These are phyloP conservation scores for Sarotherodon lohbergeri DNA, from an alignment of 2,113 vertebrate genomes.

Conservation along the genomic window DNA sequence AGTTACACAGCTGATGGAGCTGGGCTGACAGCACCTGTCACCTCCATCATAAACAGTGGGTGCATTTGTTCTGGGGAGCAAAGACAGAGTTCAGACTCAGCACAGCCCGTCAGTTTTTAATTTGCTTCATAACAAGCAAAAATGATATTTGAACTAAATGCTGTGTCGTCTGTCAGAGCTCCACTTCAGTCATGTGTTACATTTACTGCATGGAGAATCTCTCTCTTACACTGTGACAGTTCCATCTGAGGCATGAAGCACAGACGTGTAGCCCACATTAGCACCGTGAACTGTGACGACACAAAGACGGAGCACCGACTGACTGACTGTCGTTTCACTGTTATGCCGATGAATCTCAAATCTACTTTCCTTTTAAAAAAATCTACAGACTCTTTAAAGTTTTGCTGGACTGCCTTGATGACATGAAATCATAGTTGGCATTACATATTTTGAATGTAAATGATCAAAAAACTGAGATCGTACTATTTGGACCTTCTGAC, in stretches of 20 bases:
- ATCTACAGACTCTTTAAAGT: background rate
- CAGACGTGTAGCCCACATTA: background rate
- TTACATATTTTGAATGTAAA: background rate
- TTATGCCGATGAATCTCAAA: background rate
- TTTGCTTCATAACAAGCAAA: background rate
- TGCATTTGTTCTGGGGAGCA: background rate
- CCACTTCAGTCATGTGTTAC: fast-evolving
- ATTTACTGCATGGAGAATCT: background rate
- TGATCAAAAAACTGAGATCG: background rate
- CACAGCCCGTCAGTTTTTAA: background rate
- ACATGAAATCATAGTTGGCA: background rate
- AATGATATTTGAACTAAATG: background rate
- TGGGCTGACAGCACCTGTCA: background rate
- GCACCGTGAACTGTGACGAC: background rate
- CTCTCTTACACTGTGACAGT: background rate
- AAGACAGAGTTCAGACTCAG: background rate
- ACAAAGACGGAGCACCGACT: background rate
- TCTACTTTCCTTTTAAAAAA: background rate
- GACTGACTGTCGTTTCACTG: background rate
- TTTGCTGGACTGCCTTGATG: background rate
- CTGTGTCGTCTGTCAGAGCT: background rate
- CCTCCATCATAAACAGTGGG: background rate
- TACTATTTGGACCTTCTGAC: background rate
- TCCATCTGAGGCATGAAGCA: background rate
- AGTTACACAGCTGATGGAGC: background rate